Evolutionary conservation across 2,888 invertebrate species (phyloP), one percentile per base, ranked within the genome.

Genomic region (Diarsia brunnea): DNA sequence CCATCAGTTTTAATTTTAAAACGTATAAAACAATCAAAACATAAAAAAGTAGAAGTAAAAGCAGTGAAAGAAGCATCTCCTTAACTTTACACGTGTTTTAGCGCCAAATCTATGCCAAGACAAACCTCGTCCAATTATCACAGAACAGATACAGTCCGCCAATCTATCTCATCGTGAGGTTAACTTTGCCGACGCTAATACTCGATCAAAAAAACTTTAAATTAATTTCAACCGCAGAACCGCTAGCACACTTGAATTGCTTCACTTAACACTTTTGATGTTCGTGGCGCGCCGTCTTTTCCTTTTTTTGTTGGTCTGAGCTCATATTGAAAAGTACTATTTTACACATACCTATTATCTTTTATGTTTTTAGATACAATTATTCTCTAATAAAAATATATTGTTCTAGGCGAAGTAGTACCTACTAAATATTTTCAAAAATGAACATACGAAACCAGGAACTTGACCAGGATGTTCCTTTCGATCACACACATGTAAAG

Each of bases 161-260:
- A 74, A 31, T 24, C 31, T 47, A 21, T 19, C 43, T 80, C 83
- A 43, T 4, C 27, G 11, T 66, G 71, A 68, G 74, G 85, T 58
- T 11, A 51, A 1, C 49, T 49, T 31, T 31, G 51, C 31, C 49
- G 55, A 66, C 24, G 47, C 53, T 51, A 79, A 71, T 61, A 65
- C 51, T 61, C 43, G 21, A n/a, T 24, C 31, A 51, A 67, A 55
- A 85, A n/a, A 69, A 45, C 53, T 67, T 75, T 64, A 14, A 69
- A 85, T 81, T 65, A 72, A 85, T 72, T 66, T 38, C 38, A 19
- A 69, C 78, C 86, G n/a, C 85, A 85, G 61, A 47, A 77, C 86
- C 84, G 86, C 66, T 85, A 77, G 11, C 31, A 24, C 51, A 61
- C 51, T 45, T 73, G 51, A 60, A 31, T 31, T 31, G 31, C 31